Conservation (phyloP, 2,888 invertebrate genomes). For the Sinotaia quadrata region DNA sequence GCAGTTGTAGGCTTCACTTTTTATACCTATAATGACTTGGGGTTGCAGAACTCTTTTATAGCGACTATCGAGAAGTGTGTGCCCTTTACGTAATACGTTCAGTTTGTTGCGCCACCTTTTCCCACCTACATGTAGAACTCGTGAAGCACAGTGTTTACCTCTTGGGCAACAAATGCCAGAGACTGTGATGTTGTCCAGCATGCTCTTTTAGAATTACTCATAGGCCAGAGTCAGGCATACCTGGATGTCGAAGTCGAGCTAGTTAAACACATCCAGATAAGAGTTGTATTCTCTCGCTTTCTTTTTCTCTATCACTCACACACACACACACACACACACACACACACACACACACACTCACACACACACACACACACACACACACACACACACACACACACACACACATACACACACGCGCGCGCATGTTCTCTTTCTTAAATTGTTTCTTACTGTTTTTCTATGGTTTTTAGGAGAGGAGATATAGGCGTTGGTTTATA, state of each 20-base stretch:
- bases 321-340: slow-evolving; percentile 2
- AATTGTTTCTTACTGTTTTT: no score
- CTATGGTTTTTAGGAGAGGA: no score
- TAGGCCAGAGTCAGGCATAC: no score
- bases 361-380: neutral
- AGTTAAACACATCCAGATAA: neutral
- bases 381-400: slow-evolving; percentile 5
- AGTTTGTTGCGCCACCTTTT: no score
- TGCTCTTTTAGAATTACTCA: slow-evolving; percentile 5
- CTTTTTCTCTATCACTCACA: slow-evolving; percentile 4
- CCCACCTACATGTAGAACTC: slow-evolving; percentile 1
- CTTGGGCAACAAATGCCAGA: slow-evolving; percentile 11
- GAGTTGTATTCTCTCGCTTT: slow-evolving; percentile 9
- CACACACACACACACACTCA: neutral
- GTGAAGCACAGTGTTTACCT: neutral
- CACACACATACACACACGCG: slow-evolving; percentile 5
- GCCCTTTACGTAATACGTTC: no score
- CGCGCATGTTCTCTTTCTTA: neutral
- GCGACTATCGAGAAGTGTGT: no score
- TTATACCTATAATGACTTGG: no score
- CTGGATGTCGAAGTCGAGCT: neutral
- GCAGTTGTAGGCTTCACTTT: no score
- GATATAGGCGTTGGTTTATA: no score
- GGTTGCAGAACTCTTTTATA: no score
- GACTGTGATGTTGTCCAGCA: slow-evolving; percentile 14